Evolutionary conservation across 2,888 invertebrate species (phyloP).

Genomic region (Clepsis dumicolana): DNA sequence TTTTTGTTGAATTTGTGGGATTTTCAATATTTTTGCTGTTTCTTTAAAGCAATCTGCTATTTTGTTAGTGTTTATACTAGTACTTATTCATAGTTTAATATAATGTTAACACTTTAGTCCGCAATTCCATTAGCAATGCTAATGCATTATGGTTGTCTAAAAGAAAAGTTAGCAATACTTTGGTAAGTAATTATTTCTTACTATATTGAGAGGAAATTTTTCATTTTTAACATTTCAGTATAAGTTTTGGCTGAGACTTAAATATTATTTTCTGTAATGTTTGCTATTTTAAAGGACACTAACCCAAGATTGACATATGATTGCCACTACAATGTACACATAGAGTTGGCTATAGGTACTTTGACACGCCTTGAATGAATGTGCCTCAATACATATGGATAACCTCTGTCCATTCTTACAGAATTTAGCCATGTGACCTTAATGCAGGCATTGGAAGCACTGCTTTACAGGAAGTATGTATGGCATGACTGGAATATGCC

Average conservation of each 20-base stretch:
- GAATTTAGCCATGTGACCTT: constrained; percentile 43
- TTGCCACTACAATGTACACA: constrained; percentile 36
- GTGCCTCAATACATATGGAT: constrained; percentile 32
- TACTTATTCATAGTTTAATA: too few relatives aligned
- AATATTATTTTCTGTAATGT: constrained; percentile 26
- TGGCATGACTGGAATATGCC: constrained; percentile 13
- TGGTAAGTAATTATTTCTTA: too few relatives aligned
- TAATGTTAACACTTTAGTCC: too few relatives aligned
- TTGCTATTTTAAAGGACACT: constrained; percentile 30
- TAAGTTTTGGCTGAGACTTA: not conserved
- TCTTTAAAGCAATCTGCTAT: too few relatives aligned
- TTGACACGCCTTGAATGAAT: constrained; percentile 38
- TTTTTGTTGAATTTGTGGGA: too few relatives aligned
- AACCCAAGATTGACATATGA: constrained; percentile 28
- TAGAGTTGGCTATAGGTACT: constrained; percentile 11
- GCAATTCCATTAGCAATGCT: too few relatives aligned
- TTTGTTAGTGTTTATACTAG: too few relatives aligned
- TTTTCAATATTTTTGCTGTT: too few relatives aligned
- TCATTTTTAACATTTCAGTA: constrained; percentile 20
- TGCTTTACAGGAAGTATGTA: constrained; percentile 43
- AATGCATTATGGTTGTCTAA: too few relatives aligned
- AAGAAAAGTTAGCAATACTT: too few relatives aligned
- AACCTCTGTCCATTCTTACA: constrained; percentile 43
- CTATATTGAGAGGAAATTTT: constrained; percentile 24
- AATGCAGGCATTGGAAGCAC: constrained; percentile 40